Conservation (phyloP, 2,113 vertebrate genomes). For the Camelus bactrianus region DNA sequence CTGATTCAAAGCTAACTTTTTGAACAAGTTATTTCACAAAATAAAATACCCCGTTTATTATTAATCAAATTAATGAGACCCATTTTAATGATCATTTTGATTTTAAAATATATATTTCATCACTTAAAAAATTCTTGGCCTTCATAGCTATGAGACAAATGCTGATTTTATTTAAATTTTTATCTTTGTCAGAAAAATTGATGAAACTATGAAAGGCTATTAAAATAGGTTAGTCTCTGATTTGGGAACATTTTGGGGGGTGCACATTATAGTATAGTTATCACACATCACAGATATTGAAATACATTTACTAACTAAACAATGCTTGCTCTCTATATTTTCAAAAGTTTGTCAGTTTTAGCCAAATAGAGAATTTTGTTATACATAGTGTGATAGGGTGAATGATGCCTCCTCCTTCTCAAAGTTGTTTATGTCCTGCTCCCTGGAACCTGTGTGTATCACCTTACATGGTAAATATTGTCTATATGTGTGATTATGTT, state of each 20-base stretch:
- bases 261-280: neutral
- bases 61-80: neutral
- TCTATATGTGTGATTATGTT: neutral
- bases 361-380: neutral
- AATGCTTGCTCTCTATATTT: neutral
- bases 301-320: slow-evolving; percentile 24
- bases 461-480: neutral
- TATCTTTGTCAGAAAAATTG: neutral
- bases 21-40: neutral
- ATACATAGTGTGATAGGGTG: neutral
- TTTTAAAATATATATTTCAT: slow-evolving; percentile 32
- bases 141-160: neutral
- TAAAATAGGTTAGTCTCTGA: neutral
- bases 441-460: neutral
- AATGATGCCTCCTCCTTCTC: too few species aligned
- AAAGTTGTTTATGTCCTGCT: neutral
- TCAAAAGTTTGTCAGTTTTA: neutral
- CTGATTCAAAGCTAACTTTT: neutral
- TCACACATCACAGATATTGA: neutral
- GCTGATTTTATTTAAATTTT: slow-evolving; percentile 48
- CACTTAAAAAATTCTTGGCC: neutral
- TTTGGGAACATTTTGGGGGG: neutral
- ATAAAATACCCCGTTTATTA: neutral
- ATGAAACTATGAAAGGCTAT: neutral
- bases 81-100: slow-evolving; percentile 29